Evolutionary conservation across 2,797 vertebrate genomes (phyloP).

Genomic region (Phaenicophaeus curvirostris): DNA sequence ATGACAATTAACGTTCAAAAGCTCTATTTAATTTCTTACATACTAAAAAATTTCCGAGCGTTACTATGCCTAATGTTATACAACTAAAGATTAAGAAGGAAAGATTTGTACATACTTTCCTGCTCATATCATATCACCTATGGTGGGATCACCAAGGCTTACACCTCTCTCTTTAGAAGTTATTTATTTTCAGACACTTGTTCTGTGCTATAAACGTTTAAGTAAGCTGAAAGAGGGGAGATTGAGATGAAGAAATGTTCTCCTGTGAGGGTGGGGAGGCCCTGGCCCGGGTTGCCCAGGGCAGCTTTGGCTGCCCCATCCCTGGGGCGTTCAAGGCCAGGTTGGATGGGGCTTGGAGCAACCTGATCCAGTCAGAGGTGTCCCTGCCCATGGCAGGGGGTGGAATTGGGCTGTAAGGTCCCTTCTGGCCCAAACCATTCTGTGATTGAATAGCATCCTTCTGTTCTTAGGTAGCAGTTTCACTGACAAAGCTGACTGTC

Average conservation of each 20-base stretch:
- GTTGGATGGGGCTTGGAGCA: no score
- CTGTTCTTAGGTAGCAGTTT: neutral
- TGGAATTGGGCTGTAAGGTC: no score
- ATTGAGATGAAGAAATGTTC: no score
- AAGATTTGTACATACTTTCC: neutral
- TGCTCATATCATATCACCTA: neutral
- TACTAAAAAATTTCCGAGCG: rapidly evolving
- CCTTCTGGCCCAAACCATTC: no score
- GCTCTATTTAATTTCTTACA: neutral
- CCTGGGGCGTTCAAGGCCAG: no score
- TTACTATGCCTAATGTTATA: neutral
- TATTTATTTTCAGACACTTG: rapidly evolving
- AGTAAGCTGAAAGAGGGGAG: no score
- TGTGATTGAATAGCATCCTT: neutral
- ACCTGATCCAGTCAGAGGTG: no score
- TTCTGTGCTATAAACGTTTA: neutral
- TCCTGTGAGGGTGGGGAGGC: no score
- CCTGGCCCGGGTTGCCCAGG: no score
- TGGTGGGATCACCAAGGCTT: neutral
- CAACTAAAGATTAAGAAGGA: neutral
- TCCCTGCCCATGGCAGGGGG: no score
- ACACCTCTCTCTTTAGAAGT: neutral
- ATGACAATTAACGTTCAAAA: neutral
- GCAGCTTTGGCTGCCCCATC: no score
- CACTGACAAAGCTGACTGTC: neutral